phyloP scores from a whole-genome alignment of 2,797 vertebrate species.

The Tragopan temminckii region DNA sequence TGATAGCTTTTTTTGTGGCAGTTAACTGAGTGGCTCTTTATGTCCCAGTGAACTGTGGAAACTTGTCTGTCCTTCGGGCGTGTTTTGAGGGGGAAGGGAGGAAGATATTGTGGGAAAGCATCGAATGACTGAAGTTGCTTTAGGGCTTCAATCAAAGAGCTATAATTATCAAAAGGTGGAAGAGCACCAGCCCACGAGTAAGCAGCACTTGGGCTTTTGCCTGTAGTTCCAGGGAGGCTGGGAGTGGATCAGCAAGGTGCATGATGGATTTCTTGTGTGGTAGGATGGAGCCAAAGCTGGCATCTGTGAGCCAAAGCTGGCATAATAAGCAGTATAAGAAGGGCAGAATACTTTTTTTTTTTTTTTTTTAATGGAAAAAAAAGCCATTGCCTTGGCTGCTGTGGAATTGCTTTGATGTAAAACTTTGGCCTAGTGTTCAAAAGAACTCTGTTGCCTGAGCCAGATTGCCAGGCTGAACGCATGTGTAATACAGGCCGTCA shows the following conservation, averaged over 20 bases:
- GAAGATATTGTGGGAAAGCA: slow-evolving; percentile 42
- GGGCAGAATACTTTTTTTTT: background rate
- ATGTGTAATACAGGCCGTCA: background rate
- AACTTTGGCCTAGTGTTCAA: background rate
- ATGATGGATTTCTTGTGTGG: background rate
- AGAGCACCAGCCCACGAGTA: slow-evolving; percentile 6
- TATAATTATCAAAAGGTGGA: slow-evolving; percentile 47
- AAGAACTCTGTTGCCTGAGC: background rate
- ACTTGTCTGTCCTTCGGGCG: slow-evolving; percentile 1
- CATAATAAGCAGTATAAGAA: background rate
- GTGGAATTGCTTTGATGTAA: background rate
- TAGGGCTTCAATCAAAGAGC: slow-evolving; percentile 51
- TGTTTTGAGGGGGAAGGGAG: slow-evolving; percentile 21
- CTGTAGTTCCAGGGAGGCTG: background rate
- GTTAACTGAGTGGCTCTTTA: background rate
- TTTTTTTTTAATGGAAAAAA: background rate
- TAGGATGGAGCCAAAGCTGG: background rate
- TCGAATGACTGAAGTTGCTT: slow-evolving; percentile 34
- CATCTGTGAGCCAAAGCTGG: background rate
- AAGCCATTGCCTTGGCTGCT: background rate
- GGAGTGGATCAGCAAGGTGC: background rate
- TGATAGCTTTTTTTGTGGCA: rapidly evolving
- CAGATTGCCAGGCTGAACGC: background rate
- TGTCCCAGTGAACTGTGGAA: slow-evolving; percentile 13
- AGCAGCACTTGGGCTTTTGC: background rate